A percentile compares a stretch with the other conserved stretches of the same genome.
Evolutionary conservation across 92 coral and sea anemone species (phyloP).

Genomic region (Epizoanthus rinbou): DNA sequence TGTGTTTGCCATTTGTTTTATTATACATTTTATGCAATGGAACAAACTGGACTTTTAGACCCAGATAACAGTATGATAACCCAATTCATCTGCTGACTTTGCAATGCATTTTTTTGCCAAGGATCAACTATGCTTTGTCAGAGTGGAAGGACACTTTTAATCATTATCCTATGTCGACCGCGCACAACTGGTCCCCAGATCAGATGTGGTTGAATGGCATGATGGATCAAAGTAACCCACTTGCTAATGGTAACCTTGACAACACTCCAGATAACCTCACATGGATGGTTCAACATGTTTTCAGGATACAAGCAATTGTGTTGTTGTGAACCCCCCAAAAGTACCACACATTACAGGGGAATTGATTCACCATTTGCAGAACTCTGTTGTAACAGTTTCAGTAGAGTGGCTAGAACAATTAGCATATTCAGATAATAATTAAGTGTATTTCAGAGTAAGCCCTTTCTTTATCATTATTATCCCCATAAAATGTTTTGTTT

Average conservation of each 20-base stretch:
- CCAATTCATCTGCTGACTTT: slow-evolving; percentile 61
- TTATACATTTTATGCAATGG: slow-evolving; percentile 71
- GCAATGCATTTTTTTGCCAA: slow-evolving; percentile 42
- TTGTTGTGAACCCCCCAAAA: slow-evolving; percentile 57
- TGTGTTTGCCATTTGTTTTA: slow-evolving; percentile 59
- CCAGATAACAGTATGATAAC: too few relatives aligned
- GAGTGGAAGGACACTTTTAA: slow-evolving; percentile 59
- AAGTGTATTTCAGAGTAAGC: not conserved
- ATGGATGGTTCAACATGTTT: slow-evolving; percentile 50
- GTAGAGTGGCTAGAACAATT: slow-evolving; percentile 31
- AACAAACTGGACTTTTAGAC: slow-evolving; percentile 65
- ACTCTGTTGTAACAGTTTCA: slow-evolving; percentile 46
- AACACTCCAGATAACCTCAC: slow-evolving; percentile 45
- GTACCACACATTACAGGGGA: slow-evolving; percentile 49
- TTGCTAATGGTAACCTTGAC: slow-evolving; percentile 51
- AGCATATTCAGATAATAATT: not conserved
- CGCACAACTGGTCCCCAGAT: slow-evolving; percentile 66
- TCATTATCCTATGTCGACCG: slow-evolving; percentile 56
- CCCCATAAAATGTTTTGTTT: too few relatives aligned
- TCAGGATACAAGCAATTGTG: slow-evolving; percentile 57
- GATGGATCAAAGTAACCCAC: slow-evolving; percentile 59
- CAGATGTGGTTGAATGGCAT: slow-evolving; percentile 75
- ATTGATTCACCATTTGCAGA: slow-evolving; percentile 30
- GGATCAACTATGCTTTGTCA: slow-evolving; percentile 51
- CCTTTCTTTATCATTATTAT: too few relatives aligned